Conservation (phyloP, 2,113 vertebrate species). For the Panthera uncia region DNA sequence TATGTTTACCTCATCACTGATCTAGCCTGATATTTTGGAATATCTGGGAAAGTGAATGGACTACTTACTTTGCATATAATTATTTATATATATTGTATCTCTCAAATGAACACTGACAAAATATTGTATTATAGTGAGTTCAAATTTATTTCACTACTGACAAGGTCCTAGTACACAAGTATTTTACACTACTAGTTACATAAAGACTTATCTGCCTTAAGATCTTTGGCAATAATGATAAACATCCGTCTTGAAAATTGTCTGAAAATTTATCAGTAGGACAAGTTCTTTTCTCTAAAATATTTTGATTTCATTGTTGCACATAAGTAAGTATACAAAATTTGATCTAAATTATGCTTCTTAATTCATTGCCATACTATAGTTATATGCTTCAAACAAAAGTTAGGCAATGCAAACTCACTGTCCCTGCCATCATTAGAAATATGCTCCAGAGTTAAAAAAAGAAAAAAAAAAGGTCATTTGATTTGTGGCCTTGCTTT, state of each 20-base stretch:
- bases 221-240: not conserved
- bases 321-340: not conserved
- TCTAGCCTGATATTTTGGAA: not conserved
- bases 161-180: not conserved
- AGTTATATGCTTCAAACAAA: constrained; percentile 3
- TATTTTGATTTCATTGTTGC: not conserved
- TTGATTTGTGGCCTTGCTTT: not conserved
- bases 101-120: not conserved
- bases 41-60: not conserved
- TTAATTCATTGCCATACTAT: not conserved
- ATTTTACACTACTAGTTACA: not conserved
- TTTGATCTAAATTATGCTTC: not conserved
- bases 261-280: not conserved
- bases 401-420: not conserved
- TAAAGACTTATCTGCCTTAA: not conserved
- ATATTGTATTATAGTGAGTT: not conserved
- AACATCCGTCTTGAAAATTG: not conserved
- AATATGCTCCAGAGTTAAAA: not conserved
- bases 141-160: not conserved
- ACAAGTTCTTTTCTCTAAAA: not conserved
- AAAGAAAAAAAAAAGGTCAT: not conserved
- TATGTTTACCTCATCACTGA: not conserved
- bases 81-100: not conserved
- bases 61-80: not conserved
- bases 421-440: not conserved